Conservation (phyloP, 64 coral and sea anemone genomes). For the Stylophora pistillata region DNA sequence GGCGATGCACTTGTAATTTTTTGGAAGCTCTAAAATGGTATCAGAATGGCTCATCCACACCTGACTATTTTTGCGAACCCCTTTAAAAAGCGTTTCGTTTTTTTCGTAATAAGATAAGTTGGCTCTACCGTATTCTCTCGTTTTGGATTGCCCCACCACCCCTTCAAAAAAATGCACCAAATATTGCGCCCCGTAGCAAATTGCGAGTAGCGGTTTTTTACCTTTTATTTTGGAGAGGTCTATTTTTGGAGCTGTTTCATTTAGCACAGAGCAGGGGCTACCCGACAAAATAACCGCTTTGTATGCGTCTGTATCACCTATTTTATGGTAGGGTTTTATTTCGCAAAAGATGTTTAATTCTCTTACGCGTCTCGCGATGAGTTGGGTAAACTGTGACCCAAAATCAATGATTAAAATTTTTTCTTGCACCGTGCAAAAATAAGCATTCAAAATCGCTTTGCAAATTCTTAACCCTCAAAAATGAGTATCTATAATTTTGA, state of each 20-base stretch:
- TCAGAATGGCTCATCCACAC: slow-evolving; percentile 4
- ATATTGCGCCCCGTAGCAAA: background rate
- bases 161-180: background rate
- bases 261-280: background rate
- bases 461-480: too few relatives aligned
- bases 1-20: background rate
- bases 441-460: too few relatives aligned
- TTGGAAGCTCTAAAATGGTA: background rate
- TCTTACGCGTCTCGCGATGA: background rate
- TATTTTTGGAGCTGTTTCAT: background rate
- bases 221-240: background rate
- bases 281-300: background rate
- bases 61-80: background rate
- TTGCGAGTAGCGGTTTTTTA: background rate
- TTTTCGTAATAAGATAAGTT: background rate
- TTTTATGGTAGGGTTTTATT: background rate
- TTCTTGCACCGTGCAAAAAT: too few relatives aligned
- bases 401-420: too few relatives aligned
- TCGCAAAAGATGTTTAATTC: background rate
- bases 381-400: too few relatives aligned
- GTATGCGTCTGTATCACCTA: background rate
- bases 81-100: background rate
- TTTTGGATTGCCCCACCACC: background rate
- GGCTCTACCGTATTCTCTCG: background rate
- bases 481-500: too few relatives aligned